Conservation (phyloP, 2,888 invertebrate species). For the Cephus runcator region DNA sequence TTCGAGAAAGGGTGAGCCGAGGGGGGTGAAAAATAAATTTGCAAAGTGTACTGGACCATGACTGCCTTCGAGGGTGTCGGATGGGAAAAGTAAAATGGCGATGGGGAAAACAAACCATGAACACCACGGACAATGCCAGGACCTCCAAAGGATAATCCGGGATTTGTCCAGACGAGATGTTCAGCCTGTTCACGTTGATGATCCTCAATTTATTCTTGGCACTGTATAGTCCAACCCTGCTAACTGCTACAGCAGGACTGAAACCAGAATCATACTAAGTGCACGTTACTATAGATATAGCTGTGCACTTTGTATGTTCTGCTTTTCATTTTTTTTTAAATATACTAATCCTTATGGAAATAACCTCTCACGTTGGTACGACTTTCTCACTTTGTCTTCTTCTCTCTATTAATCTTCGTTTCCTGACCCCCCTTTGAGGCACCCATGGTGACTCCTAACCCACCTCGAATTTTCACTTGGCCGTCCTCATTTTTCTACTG, state of each 20-base stretch:
- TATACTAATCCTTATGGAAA: too few species aligned
- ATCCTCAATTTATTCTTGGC: neutral
- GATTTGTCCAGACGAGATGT: constrained; percentile 14
- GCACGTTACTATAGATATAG: neutral
- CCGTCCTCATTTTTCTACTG: neutral
- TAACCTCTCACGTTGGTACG: too few species aligned
- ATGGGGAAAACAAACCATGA: neutral
- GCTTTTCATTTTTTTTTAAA: too few species aligned
- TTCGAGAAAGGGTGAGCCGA: neutral
- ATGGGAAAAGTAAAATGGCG: neutral
- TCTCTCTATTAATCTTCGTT: too few species aligned
- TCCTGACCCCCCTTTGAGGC: too few species aligned
- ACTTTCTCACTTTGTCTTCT: too few species aligned
- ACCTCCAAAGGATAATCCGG: constrained; percentile 17
- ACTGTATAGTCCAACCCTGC: neutral
- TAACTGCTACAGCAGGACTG: neutral
- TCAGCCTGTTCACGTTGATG: constrained; percentile 3
- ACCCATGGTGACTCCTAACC: neutral
- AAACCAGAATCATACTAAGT: neutral
- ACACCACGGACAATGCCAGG: neutral
- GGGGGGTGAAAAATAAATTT: constrained; percentile 4
- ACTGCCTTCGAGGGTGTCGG: neutral
- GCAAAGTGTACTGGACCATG: constrained; percentile 2
- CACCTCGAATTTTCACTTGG: neutral
- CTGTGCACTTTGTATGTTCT: too few species aligned